Percentiles rank a stretch among this genome's conserved stretches.
phyloP scores from a whole-genome alignment of 2,888 invertebrate species.

The Drosophila stalkeri region DNA sequence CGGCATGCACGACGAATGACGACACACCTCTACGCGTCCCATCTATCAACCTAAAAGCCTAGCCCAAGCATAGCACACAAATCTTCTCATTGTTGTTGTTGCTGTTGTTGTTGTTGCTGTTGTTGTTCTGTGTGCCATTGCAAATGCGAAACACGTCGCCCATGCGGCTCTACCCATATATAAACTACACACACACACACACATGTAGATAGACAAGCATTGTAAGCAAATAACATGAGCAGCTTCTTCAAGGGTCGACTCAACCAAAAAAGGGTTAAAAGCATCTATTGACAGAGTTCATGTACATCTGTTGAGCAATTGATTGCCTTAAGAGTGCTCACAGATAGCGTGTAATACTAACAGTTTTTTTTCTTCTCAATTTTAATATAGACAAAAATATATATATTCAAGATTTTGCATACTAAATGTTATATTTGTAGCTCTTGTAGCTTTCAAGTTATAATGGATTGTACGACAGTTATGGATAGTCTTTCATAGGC shows the following conservation, averaged over 20 bases:
- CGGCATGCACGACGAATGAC: constrained; percentile 69
- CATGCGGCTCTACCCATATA: constrained; percentile 64
- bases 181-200: constrained; percentile 21
- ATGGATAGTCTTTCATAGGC: not conserved
- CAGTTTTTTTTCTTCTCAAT: not conserved
- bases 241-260: constrained; percentile 29
- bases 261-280: constrained; percentile 36
- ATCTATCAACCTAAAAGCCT: constrained; percentile 30
- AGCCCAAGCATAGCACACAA: constrained; percentile 31
- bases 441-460: not conserved
- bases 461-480: not conserved
- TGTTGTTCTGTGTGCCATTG: constrained; percentile 58
- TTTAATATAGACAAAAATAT: not conserved
- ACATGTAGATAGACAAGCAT: constrained; percentile 2
- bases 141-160: constrained; percentile 74
- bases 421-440: not conserved
- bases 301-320: constrained; percentile 6
- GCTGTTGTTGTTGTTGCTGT: constrained; percentile 27
- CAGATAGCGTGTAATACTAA: not conserved
- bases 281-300: constrained; percentile 8
- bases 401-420: not conserved
- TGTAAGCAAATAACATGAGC: constrained; percentile 8
- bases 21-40: constrained; percentile 45
- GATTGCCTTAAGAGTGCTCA: not conserved
- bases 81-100: constrained; percentile 16